Evolutionary conservation across 1,140 invertebrate genomes (phyloP), one percentile per base, ranked within the genome.

Genomic region (Drosophila ogumai): DNA sequence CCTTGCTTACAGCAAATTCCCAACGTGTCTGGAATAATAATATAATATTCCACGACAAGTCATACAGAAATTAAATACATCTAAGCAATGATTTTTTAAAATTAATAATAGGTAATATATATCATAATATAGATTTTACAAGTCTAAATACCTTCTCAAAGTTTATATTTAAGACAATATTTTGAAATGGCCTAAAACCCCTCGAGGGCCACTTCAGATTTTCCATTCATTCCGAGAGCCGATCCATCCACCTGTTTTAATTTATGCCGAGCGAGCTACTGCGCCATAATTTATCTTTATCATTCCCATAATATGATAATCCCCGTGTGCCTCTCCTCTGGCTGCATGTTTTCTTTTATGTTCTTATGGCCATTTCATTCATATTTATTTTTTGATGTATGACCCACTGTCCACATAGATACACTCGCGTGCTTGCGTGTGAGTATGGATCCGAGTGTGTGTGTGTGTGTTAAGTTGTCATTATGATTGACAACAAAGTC

Each of bases 401-500:
- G 68, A 72, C 68, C 68, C 67, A 67, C 28, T 66, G 43, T 34
- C 12, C 17, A 72, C 52, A 72, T 50, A 71, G 52, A 72, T 71
- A 71, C 68, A 71, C 68, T 58, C 54, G 32, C 8, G 32, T 65
- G 34, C 38, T 25, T 38, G 31, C 32, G 34, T 34, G 43, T 34
- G 49, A 17, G 28, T 34, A 17, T 8, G n/a, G 0, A 3, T 7
- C 7, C 3, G 43, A 55, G 22, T 32, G 34, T 17, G 36, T 12
- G 49, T 47, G 68, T 73, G 52, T 72, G 68, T 46, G 69, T 73
- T 73, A 73, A 73, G 69, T 73, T 73, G 69, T 73, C 69, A 72
- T 73, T 73, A 73, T 73, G 69, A 73, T 73, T 73, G 69, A 73
- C 69, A 73, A 73, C 69, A 72, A 72, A 73, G 69, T 32, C 52